A percentile compares a stretch with the other conserved stretches of the same genome.
phyloP scores from a whole-genome alignment of 2,113 vertebrate species.

The Mustela lutreola region DNA sequence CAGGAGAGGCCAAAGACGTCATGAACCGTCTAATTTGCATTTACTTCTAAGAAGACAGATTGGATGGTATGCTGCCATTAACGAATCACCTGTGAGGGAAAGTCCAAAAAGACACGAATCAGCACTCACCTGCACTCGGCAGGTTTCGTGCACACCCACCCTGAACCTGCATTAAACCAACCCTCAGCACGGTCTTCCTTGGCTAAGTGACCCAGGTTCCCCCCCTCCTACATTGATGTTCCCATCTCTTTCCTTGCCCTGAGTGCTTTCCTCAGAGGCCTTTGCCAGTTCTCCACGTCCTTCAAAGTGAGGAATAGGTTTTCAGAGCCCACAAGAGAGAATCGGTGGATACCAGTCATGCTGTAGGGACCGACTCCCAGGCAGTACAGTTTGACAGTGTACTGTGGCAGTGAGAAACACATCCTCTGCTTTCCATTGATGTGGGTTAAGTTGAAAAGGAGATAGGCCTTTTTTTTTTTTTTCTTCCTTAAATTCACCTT shows the following conservation, averaged over 20 bases:
- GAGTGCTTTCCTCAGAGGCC: neutral
- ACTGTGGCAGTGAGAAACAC: neutral
- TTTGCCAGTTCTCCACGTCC: neutral
- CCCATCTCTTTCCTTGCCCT: neutral
- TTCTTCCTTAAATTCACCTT: neutral
- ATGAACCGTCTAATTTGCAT: neutral
- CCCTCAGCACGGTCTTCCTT: neutral
- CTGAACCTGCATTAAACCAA: neutral
- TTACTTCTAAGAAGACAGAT: neutral
- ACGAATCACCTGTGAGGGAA: too few relatives aligned
- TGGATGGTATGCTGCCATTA: neutral
- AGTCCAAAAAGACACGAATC: neutral
- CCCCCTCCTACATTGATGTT: neutral
- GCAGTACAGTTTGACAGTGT: neutral
- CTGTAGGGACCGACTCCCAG: fast-evolving
- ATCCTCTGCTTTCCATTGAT: neutral
- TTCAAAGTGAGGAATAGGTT: neutral
- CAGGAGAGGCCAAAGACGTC: neutral
- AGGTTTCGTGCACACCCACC: neutral
- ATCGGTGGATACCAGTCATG: fast-evolving
- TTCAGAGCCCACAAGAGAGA: neutral
- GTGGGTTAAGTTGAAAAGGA: neutral
- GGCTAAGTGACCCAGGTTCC: neutral
- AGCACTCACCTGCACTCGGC: neutral
- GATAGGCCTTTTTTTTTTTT: neutral